A percentile compares a stretch with the other conserved stretches of the same genome.
Conservation (phyloP, 2,113 vertebrate genomes). For the Oncorhynchus tshawytscha region DNA sequence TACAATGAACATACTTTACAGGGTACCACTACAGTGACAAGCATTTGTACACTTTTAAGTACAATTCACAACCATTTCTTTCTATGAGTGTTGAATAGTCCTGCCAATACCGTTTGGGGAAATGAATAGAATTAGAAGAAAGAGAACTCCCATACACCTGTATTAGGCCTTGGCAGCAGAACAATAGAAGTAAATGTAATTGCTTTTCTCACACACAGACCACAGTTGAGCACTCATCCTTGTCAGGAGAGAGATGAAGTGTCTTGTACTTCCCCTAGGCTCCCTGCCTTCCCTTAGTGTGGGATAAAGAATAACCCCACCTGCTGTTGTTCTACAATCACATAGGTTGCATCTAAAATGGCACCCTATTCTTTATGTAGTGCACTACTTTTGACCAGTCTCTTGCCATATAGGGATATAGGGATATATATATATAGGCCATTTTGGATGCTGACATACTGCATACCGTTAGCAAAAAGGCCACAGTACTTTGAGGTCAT, state of each 20-base stretch:
- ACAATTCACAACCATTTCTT: too few relatives aligned
- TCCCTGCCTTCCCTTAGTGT: too few relatives aligned
- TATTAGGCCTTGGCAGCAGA: not conserved
- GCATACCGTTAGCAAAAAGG: not conserved
- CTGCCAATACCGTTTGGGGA: not conserved
- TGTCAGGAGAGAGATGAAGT: not conserved
- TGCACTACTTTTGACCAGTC: too few relatives aligned
- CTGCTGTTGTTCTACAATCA: too few relatives aligned
- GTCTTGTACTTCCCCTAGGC: not conserved
- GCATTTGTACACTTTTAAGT: too few relatives aligned
- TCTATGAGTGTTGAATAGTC: not conserved
- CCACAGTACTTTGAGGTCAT: not conserved
- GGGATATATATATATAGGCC: too few relatives aligned
- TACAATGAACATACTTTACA: too few relatives aligned
- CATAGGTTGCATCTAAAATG: too few relatives aligned
- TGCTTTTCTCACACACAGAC: not conserved
- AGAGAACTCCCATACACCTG: not conserved
- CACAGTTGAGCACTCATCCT: not conserved
- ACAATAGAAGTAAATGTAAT: constrained; percentile 14
- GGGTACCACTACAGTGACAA: too few relatives aligned
- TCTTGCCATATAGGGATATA: too few relatives aligned
- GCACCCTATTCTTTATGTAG: too few relatives aligned
- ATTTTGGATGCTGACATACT: too few relatives aligned
- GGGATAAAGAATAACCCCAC: not conserved
- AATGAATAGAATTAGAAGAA: not conserved